Conservation (phyloP, 2,113 vertebrate genomes). For the Talpa occidentalis region DNA sequence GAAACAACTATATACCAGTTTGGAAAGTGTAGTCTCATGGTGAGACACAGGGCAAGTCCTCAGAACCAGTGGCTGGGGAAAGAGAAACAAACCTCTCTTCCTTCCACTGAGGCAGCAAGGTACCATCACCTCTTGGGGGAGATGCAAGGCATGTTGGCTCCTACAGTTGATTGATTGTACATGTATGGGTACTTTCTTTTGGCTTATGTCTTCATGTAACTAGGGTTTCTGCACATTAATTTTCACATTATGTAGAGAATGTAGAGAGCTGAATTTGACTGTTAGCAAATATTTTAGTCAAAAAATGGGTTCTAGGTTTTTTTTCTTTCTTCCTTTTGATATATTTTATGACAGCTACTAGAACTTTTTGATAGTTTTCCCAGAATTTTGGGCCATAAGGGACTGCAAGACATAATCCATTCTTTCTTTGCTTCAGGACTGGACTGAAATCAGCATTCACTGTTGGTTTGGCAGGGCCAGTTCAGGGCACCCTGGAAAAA, state of each 20-base stretch:
- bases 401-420: background rate
- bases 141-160: background rate
- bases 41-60: background rate
- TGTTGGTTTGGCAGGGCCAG: background rate
- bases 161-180: background rate
- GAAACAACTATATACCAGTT: background rate
- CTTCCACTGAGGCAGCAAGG: background rate
- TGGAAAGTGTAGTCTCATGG: background rate
- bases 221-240: background rate
- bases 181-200: background rate
- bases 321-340: background rate
- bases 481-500: background rate
- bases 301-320: background rate
- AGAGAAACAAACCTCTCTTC: background rate
- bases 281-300: conserved; percentile 5
- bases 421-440: background rate
- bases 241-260: too few relatives aligned
- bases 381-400: background rate
- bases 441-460: background rate
- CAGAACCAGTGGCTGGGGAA: background rate
- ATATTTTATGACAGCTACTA: background rate
- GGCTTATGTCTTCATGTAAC: background rate
- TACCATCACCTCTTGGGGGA: background rate
- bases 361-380: background rate
- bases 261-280: background rate